A percentile compares a stretch with the other conserved stretches of the same genome.
Conservation (phyloP, 2,888 invertebrate species). For the Philereme transversata region DNA sequence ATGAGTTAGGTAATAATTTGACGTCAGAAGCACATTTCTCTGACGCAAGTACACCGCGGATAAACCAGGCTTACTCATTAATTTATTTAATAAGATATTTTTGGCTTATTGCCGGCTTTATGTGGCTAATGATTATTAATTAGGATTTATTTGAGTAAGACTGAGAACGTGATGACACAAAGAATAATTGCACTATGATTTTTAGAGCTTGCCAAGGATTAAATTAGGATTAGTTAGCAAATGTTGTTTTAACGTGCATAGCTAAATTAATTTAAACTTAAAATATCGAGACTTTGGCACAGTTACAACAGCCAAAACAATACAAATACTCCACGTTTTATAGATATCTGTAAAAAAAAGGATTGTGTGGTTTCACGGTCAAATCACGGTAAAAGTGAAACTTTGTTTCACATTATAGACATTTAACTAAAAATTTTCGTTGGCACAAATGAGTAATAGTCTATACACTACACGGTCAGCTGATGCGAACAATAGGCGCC, state of each 20-base stretch:
- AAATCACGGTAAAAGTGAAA: too few relatives aligned
- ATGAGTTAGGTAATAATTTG: conserved; percentile 8
- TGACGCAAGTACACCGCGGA: conserved; percentile 46
- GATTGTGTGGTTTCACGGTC: too few relatives aligned
- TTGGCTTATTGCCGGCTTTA: conserved; percentile 49
- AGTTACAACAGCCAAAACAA: too few relatives aligned
- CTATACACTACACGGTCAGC: too few relatives aligned
- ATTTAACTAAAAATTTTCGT: too few relatives aligned
- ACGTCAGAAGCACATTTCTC: conserved; percentile 41
- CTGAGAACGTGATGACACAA: conserved; percentile 9
- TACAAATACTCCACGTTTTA: too few relatives aligned
- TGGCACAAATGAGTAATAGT: too few relatives aligned
- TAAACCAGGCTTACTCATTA: conserved; percentile 49
- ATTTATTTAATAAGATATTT: conserved; percentile 52
- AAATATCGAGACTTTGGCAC: too few relatives aligned
- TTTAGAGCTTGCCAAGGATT: conserved; percentile 29
- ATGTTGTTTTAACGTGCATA: neutral
- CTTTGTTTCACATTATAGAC: too few relatives aligned
- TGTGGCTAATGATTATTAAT: conserved; percentile 38
- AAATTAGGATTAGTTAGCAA: conserved; percentile 7
- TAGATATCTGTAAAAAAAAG: too few relatives aligned
- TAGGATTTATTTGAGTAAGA: conserved; percentile 32
- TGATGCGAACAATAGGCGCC: too few relatives aligned
- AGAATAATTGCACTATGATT: conserved; percentile 12
- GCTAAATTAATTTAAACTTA: too few relatives aligned